Base-by-base conservation (phyloP, 1,140 invertebrate species). In the Panagrolaimus sp. region DNA sequence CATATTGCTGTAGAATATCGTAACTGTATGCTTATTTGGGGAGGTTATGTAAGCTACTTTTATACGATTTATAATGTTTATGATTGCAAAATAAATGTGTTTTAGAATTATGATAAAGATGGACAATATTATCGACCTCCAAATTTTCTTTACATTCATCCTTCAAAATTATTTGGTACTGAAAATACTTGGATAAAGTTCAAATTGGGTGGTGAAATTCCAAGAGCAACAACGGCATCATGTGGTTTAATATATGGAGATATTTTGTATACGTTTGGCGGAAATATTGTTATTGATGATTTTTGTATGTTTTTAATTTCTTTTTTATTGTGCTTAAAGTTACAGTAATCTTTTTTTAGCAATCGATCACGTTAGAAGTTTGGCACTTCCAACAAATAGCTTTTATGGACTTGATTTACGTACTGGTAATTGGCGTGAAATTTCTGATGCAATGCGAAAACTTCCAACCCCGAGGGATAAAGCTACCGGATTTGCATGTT, bases 381-480 rank as follows among this genome's bases (percentile, higher is more conserved):
- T 13, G 9, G 20, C 1, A n/a, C 51, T 3, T 20, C 51, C 51
- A 57, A 57, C 51, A 3, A 57, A 57, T 27, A 20, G 51, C 20
- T 43, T 70, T 8, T 69, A 61, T 20, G 14, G 42, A 14, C 43
- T 70, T 20, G 68, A 70, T 44, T 43, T 70, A 16, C 25, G 16
- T 20, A 48, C 47, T 2, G 69, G 68, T 44, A 42, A 25, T 3
- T 70, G 69, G 69, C 72, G 13, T 5, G 51, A 14, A 14, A 70
- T 63, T n/a, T 47, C n/a, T 13, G 20, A 11, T 16, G 3, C 42
- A 44, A 67, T 38, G 5, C 16, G 43, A 68, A 53, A 44, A 3
- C 69, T 25, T 14, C 69, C 69, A 3, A 71, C 69, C 1, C 69
- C 69, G 11, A 71, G 68, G 11, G 46, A 20, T 14, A 69, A 38